A percentile compares a stretch with the other conserved stretches of the same genome.
Conservation (phyloP, 2,797 vertebrate genomes). For the Hozukius guyotensis region DNA sequence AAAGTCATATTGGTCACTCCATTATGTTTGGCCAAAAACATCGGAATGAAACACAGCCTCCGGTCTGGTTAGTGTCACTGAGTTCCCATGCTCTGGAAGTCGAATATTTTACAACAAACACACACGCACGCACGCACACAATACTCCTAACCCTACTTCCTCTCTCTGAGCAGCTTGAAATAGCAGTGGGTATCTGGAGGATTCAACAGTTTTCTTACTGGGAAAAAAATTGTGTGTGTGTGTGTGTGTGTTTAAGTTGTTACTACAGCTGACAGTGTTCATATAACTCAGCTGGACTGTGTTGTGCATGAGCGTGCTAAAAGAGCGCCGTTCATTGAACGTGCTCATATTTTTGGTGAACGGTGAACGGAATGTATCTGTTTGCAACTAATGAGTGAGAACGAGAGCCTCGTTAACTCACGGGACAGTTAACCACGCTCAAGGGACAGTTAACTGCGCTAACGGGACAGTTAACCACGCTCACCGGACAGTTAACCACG, state of each 20-base stretch:
- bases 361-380: no score
- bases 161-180: constrained; percentile 44
- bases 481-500: no score
- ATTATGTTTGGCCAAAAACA: not conserved
- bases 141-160: constrained; percentile 38
- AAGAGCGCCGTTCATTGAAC: no score
- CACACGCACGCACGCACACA: no score
- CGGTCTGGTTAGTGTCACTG: constrained; percentile 22
- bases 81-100: constrained; percentile 66
- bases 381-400: no score
- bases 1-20: not conserved
- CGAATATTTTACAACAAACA: constrained; percentile 11
- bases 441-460: no score
- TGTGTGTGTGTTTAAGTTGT: not conserved
- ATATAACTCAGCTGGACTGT: not conserved
- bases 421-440: no score
- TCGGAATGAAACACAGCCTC: not conserved
- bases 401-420: no score
- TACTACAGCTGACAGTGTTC: constrained; percentile 3
- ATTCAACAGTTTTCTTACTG: constrained; percentile 40
- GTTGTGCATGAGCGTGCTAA: no score
- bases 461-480: no score
- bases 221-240: not conserved
- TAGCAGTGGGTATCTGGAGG: constrained; percentile 49
- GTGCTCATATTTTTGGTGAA: no score